A percentile compares a stretch with the other conserved stretches of the same genome.
Evolutionary conservation across 2,797 vertebrate genomes (phyloP).

Genomic region (Halcyon badia): DNA sequence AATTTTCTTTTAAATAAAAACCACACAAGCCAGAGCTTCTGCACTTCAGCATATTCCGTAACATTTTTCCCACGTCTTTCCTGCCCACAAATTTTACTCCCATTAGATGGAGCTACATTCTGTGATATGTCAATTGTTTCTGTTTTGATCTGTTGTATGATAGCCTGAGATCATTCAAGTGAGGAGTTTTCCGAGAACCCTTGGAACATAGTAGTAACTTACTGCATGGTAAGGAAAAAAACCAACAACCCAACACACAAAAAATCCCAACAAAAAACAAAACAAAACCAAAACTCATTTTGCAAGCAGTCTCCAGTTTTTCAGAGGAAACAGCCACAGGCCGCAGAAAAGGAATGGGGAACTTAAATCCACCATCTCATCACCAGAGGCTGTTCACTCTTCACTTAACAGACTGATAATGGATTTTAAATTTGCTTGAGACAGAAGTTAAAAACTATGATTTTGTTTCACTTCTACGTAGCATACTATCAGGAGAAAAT

Average conservation of each 20-base stretch:
- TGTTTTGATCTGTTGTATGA: neutral
- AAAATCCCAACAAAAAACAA: neutral
- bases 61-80: neutral
- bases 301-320: neutral
- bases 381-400: neutral
- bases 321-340: neutral
- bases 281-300: neutral
- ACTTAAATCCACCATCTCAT: neutral
- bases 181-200: neutral
- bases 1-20: constrained; percentile 9
- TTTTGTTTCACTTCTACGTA: neutral
- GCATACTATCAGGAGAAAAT: neutral
- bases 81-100: neutral
- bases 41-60: neutral
- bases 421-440: neutral
- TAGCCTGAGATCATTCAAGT: neutral
- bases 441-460: neutral
- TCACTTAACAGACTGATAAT: neutral
- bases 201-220: neutral
- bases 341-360: neutral
- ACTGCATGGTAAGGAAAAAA: neutral
- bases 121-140: neutral
- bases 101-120: neutral
- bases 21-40: neutral
- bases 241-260: neutral